Percentiles rank a stretch among this genome's conserved stretches.
Evolutionary conservation across 1,140 invertebrate genomes (phyloP).

Genomic region (Drosophila kepulauana): DNA sequence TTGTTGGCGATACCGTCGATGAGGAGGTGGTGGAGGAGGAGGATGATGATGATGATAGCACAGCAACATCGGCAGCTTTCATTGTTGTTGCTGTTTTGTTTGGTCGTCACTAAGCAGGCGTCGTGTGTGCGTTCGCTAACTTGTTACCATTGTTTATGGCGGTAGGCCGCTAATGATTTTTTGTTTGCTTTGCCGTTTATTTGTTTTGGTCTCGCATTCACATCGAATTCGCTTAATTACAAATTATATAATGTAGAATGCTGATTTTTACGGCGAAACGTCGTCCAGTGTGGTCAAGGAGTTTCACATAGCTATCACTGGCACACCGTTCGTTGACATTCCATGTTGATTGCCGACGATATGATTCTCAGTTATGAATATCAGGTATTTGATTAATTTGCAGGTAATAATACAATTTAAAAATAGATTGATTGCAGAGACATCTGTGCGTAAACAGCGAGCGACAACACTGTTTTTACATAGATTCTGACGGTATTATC

Average conservation of each 20-base stretch:
- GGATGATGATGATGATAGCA: constrained; percentile 3
- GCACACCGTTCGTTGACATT: not conserved
- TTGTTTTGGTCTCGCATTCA: constrained; percentile 68
- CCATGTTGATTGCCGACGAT: not conserved
- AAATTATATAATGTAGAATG: constrained; percentile 69
- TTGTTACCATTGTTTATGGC: constrained; percentile 66
- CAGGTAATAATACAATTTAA: constrained; percentile 16
- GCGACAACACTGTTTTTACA: constrained; percentile 37
- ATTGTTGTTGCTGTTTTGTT: constrained; percentile 50
- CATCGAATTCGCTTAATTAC: constrained; percentile 58
- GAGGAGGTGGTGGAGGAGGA: not conserved
- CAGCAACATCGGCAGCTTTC: constrained; percentile 51
- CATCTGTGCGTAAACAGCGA: constrained; percentile 12
- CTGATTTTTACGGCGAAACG: constrained; percentile 46
- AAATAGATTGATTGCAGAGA: constrained; percentile 21
- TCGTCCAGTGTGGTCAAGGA: constrained; percentile 30
- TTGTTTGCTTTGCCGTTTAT: constrained; percentile 31
- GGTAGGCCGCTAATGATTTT: constrained; percentile 14
- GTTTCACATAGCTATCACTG: constrained; percentile 19
- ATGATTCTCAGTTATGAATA: constrained; percentile 8
- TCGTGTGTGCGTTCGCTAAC: constrained; percentile 41
- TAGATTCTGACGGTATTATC: not conserved
- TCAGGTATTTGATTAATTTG: constrained; percentile 16
- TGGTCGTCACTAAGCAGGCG: constrained; percentile 8
- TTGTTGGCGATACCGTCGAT: no score